phyloP scores from a whole-genome alignment of 2,113 vertebrate genomes.

The Arizona elegans region DNA sequence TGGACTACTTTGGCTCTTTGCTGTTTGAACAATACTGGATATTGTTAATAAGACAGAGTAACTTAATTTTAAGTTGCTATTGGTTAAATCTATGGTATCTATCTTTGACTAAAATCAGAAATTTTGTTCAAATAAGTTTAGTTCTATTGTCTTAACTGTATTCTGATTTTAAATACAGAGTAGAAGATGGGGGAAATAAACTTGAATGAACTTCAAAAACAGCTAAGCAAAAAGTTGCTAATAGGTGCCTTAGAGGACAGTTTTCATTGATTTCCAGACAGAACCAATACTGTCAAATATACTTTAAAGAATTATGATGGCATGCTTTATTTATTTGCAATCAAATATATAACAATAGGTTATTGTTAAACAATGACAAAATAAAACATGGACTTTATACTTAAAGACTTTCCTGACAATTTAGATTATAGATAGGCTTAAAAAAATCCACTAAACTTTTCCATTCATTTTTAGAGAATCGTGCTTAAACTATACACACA shows the following conservation, averaged over 20 bases:
- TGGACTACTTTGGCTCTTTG: background rate
- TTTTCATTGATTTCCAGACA: constrained; percentile 66
- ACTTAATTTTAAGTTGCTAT: background rate
- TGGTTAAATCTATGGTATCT: background rate
- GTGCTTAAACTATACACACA: constrained; percentile 67
- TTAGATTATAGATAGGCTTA: constrained; percentile 42
- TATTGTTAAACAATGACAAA: constrained; percentile 62
- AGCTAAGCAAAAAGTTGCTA: background rate
- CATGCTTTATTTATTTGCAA: constrained; percentile 70
- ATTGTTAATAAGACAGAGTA: background rate
- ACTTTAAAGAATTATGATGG: constrained; percentile 49
- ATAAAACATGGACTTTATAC: constrained; percentile 42
- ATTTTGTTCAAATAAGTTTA: background rate
- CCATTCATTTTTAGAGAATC: constrained; percentile 62
- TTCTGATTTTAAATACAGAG: background rate
- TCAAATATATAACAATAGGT: constrained; percentile 54
- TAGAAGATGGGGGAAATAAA: background rate
- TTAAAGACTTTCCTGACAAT: constrained; percentile 39
- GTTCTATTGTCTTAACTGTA: background rate
- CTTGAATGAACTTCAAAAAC: background rate
- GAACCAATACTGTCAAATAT: constrained; percentile 63
- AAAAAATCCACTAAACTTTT: constrained; percentile 49
- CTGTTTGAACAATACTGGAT: background rate
- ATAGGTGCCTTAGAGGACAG: constrained; percentile 8
- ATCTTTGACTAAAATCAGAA: background rate